These are phyloP conservation scores for Gymnorhina tibicen DNA, from an alignment of 2,113 vertebrate genomes.

Conservation along the genomic window DNA sequence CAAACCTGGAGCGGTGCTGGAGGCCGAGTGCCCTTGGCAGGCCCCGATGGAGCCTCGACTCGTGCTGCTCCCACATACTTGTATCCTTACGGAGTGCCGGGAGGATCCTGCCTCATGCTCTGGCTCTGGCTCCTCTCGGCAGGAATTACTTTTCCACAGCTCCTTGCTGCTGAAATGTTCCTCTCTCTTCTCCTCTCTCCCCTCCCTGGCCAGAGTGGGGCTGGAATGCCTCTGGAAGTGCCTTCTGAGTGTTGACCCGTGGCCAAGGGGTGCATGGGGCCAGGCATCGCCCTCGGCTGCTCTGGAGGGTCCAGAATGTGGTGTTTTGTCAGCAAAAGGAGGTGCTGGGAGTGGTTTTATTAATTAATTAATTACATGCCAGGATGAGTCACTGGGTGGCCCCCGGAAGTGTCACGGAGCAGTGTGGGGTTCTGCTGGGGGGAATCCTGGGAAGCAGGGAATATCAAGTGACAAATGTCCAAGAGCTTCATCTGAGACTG, in stretches of 20 bases:
- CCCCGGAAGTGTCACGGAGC: background rate
- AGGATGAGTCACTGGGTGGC: background rate
- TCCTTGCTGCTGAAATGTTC: background rate
- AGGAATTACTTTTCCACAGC: background rate
- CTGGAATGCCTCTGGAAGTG: background rate
- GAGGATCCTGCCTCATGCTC: background rate
- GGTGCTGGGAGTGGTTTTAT: background rate
- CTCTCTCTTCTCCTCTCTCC: background rate
- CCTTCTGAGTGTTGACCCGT: background rate
- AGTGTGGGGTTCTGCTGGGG: background rate
- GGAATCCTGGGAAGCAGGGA: background rate
- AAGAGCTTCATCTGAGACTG: background rate
- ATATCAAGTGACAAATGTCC: background rate
- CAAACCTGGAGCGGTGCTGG: background rate
- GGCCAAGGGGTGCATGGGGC: background rate
- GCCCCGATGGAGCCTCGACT: background rate
- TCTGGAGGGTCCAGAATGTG: background rate
- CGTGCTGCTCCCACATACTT: background rate
- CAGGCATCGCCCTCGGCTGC: background rate
- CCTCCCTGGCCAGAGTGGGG: background rate
- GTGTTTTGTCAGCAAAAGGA: background rate
- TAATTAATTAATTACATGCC: background rate
- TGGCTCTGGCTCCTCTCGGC: background rate
- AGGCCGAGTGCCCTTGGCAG: background rate
- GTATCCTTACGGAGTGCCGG: background rate